A percentile compares a stretch with the other conserved stretches of the same genome.
Evolutionary conservation across 2,113 vertebrate species (phyloP).

Genomic region (Motacilla tschutschensis): DNA sequence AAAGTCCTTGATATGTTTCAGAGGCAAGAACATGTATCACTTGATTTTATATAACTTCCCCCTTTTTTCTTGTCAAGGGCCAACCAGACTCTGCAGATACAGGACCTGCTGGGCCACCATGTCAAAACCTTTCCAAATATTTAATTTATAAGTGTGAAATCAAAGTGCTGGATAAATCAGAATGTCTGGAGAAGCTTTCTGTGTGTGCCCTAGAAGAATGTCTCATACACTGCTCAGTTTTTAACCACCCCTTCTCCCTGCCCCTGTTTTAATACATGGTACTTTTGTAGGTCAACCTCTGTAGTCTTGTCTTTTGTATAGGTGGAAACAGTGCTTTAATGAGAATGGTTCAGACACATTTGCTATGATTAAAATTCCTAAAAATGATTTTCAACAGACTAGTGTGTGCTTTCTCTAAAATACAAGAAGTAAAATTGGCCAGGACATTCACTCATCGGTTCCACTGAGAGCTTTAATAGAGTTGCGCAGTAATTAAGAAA

Average conservation of each 20-base stretch:
- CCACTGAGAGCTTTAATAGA: constrained; percentile 50
- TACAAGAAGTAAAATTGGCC: not conserved
- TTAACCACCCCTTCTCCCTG: not conserved
- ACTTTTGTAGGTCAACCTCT: constrained; percentile 62
- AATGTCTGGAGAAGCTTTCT: constrained; percentile 63
- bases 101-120: constrained; percentile 7
- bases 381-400: constrained; percentile 62
- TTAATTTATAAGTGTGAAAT: constrained; percentile 62
- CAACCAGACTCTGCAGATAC: constrained; percentile 17
- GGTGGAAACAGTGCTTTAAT: constrained; percentile 62
- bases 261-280: constrained; percentile 39
- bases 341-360: constrained; percentile 65
- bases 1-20: constrained; percentile 27
- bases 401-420: not conserved
- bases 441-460: constrained; percentile 8
- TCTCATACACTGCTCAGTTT: constrained; percentile 43
- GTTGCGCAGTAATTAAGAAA: constrained; percentile 19
- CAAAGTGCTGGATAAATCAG: constrained; percentile 62
- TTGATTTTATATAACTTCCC: constrained; percentile 12
- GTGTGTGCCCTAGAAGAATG: constrained; percentile 37
- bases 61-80: not conserved
- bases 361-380: constrained; percentile 71
- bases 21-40: constrained; percentile 20
- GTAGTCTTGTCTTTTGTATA: constrained; percentile 61
- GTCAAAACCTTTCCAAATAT: constrained; percentile 65